Evolutionary conservation across 2,888 invertebrate species (phyloP).

Genomic region (Syritta pipiens): DNA sequence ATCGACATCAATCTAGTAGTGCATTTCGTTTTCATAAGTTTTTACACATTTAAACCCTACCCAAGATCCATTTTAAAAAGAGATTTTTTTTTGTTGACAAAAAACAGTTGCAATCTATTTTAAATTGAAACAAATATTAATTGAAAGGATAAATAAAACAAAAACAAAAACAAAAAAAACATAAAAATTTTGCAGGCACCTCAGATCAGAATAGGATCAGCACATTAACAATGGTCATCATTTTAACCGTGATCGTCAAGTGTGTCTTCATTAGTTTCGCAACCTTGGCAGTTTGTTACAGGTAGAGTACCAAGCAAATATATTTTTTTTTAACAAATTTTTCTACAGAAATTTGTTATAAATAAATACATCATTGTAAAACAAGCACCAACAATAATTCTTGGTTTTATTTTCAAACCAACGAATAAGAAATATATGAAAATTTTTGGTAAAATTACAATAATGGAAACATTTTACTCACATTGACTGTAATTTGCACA

Average conservation of each 20-base stretch:
- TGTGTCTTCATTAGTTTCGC: conserved; percentile 97
- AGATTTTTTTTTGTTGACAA: no score
- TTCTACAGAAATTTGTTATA: conserved; percentile 15
- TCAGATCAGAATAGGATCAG: conserved; percentile 90
- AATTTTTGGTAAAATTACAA: conserved; percentile 16
- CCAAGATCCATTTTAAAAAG: no score
- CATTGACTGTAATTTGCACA: conserved; percentile 54
- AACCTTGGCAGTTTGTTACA: conserved; percentile 96
- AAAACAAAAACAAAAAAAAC: conserved; percentile 60
- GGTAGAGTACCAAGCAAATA: conserved; percentile 83
- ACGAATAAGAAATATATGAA: conserved; percentile 48
- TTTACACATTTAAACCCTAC: no score
- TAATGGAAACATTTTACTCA: conserved; percentile 60
- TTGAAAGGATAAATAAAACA: not conserved
- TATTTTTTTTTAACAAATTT: conserved; percentile 25
- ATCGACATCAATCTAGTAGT: no score
- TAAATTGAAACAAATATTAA: not conserved
- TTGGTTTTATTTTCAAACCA: conserved; percentile 3
- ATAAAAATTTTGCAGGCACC: conserved; percentile 83
- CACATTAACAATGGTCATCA: conserved; percentile 94
- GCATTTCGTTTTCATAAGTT: no score
- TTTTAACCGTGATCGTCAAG: conserved; percentile 94
- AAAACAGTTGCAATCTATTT: no score
- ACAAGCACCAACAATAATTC: conserved; percentile 54
- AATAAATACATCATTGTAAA: conserved; percentile 26